Conservation (phyloP, 2,113 vertebrate species). For the Calidris pygmaea region DNA sequence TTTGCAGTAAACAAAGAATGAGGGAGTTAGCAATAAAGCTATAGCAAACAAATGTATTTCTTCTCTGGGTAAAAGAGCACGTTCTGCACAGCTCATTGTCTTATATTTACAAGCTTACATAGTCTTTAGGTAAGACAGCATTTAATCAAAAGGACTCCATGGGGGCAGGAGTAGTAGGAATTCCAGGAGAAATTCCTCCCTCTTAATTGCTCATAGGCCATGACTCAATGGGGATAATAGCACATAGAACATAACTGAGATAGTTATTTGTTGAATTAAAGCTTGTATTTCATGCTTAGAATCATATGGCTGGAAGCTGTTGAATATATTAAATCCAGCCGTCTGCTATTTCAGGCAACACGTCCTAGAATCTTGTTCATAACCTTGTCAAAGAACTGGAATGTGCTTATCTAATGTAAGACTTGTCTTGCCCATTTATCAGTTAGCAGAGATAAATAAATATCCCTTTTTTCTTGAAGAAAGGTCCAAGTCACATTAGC, state of each 20-base stretch:
- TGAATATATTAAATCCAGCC: neutral
- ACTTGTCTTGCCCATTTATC: neutral
- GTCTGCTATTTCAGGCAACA: neutral
- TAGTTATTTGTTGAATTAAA: neutral
- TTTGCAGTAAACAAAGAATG: neutral
- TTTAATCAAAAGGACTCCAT: neutral
- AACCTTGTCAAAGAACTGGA: neutral
- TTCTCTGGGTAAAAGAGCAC: neutral
- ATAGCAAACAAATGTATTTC: neutral
- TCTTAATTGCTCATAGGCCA: neutral
- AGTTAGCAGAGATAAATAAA: neutral
- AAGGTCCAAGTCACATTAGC: neutral
- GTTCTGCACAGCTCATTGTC: neutral
- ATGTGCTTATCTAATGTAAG: neutral
- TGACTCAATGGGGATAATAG: neutral
- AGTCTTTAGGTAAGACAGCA: neutral
- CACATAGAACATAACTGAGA: neutral
- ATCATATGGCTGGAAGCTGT: neutral
- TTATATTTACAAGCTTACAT: neutral
- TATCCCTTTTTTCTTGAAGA: neutral
- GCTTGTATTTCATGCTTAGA: neutral
- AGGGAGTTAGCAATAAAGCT: neutral
- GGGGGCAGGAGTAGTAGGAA: neutral
- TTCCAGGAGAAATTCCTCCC: neutral
- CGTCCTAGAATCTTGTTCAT: neutral